Evolutionary conservation across 2,113 vertebrate genomes (phyloP).

Genomic region (Struthio camelus): DNA sequence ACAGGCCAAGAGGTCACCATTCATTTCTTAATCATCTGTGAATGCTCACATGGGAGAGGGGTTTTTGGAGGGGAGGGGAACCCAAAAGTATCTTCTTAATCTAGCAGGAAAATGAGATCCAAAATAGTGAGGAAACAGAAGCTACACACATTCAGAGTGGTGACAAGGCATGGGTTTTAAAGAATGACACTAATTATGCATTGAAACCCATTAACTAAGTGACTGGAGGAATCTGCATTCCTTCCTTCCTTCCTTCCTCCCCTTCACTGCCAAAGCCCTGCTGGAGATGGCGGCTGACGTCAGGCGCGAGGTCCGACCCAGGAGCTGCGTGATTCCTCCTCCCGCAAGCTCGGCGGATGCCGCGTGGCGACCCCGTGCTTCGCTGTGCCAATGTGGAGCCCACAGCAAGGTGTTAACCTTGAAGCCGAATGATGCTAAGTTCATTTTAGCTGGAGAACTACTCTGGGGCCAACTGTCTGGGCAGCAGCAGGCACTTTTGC

Average conservation of each 20-base stretch:
- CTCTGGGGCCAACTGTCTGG: background rate
- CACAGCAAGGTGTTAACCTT: background rate
- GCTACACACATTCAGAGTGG: slow-evolving; percentile 43
- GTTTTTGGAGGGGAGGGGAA: accelerated
- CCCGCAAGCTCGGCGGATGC: background rate
- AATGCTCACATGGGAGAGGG: background rate
- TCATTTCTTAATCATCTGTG: slow-evolving; percentile 29
- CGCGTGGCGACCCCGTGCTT: accelerated
- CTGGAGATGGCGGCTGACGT: background rate
- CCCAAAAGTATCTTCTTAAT: background rate
- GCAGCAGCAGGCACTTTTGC: accelerated
- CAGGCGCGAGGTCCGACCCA: accelerated
- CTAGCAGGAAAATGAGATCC: background rate
- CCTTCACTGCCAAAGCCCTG: background rate
- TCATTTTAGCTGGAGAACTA: background rate
- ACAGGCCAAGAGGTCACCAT: slow-evolving; percentile 1
- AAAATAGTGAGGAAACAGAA: slow-evolving; percentile 58
- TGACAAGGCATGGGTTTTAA: slow-evolving; percentile 41
- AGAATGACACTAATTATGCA: slow-evolving; percentile 52
- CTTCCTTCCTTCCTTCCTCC: slow-evolving; percentile 54
- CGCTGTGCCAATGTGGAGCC: no score
- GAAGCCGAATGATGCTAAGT: background rate
- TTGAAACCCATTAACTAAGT: slow-evolving; percentile 35
- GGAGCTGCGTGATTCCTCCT: background rate
- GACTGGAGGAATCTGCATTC: slow-evolving; percentile 45